Evolutionary conservation across 2,113 vertebrate species (phyloP).

Genomic region (Athene cunicularia): DNA sequence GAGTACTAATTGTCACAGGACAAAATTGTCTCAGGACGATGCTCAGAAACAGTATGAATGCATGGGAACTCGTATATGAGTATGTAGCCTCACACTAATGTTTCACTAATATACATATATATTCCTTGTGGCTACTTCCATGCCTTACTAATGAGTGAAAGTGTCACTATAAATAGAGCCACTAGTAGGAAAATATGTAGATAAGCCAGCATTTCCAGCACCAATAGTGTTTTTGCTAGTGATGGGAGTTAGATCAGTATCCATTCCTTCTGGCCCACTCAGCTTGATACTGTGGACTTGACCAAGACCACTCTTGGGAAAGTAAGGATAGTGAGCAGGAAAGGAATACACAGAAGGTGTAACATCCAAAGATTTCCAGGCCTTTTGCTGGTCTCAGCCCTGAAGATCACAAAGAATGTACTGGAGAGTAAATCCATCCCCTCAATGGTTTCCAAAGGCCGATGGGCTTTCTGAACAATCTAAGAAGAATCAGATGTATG

Average conservation of each 20-base stretch:
- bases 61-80: background rate
- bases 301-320: background rate
- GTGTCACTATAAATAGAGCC: background rate
- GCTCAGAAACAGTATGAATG: background rate
- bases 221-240: rapidly evolving
- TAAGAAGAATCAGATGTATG: background rate
- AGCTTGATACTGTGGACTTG: background rate
- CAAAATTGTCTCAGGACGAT: background rate
- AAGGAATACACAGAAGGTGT: background rate
- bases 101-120: background rate
- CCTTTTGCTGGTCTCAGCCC: background rate
- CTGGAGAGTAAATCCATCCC: background rate
- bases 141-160: background rate
- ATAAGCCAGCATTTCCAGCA: rapidly evolving
- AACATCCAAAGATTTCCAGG: background rate
- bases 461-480: background rate
- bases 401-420: background rate
- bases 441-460: background rate
- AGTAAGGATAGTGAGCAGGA: background rate
- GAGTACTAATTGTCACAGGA: background rate
- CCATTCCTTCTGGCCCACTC: background rate
- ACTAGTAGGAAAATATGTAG: background rate
- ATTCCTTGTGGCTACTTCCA: background rate
- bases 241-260: background rate
- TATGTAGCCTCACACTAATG: background rate